Percentiles rank a stretch among this genome's conserved stretches.
These are phyloP conservation scores for Ochropacha duplaris DNA, from an alignment of 2,888 invertebrate genomes.

Conservation along the genomic window DNA sequence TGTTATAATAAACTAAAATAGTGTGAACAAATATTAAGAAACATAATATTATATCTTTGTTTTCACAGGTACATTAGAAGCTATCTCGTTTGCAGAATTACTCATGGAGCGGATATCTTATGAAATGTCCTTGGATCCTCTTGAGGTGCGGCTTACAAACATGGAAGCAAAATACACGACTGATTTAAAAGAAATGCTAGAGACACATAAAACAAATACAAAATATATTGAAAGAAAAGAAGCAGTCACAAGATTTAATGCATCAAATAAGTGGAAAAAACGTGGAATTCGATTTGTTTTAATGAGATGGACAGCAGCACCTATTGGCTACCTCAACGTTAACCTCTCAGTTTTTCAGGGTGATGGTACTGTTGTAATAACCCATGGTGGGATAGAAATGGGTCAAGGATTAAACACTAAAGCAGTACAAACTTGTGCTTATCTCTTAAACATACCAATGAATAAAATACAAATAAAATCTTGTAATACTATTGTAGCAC, in stretches of 20 bases:
- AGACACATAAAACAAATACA: constrained; percentile 75
- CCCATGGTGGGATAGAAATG: constrained; percentile 85
- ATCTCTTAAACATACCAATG: constrained; percentile 84
- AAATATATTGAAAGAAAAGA: constrained; percentile 75
- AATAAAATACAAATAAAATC: constrained; percentile 85
- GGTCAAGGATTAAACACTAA: constrained; percentile 89
- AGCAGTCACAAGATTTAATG: constrained; percentile 79
- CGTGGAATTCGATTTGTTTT: constrained; percentile 84
- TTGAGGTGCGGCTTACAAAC: constrained; percentile 80
- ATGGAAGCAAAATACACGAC: constrained; percentile 45
- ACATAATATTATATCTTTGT: neutral
- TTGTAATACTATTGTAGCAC: constrained; percentile 81
- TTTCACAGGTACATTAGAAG: constrained; percentile 75
- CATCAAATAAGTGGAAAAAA: constrained; percentile 88
- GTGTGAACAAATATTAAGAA: too few species aligned
- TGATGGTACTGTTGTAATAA: constrained; percentile 82
- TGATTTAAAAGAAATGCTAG: constrained; percentile 68
- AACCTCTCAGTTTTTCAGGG: constrained; percentile 84
- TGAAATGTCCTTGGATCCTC: constrained; percentile 77
- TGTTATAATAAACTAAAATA: neutral
- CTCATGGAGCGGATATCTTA: constrained; percentile 85
- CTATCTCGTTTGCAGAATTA: constrained; percentile 78
- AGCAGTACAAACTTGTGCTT: constrained; percentile 86
- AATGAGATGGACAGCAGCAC: constrained; percentile 79
- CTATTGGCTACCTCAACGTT: constrained; percentile 57